phyloP scores from a whole-genome alignment of 2,888 invertebrate species.

The Encarsia formosa region DNA sequence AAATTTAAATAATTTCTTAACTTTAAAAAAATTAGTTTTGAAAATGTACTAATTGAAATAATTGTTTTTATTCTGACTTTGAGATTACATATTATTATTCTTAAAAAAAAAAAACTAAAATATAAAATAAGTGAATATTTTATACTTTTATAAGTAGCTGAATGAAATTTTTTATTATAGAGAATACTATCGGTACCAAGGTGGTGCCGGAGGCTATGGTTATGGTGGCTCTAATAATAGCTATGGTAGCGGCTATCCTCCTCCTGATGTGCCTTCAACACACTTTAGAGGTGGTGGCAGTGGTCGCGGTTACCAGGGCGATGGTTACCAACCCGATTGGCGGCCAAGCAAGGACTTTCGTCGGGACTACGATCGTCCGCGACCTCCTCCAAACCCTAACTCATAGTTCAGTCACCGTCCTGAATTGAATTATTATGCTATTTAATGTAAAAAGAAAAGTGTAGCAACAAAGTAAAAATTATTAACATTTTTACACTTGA shows the following conservation, averaged over 20 bases:
- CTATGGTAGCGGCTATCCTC: slow-evolving; percentile 40
- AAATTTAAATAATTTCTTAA: too few relatives aligned
- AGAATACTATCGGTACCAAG: slow-evolving; percentile 50
- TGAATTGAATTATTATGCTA: background rate
- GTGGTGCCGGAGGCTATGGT: slow-evolving; percentile 43
- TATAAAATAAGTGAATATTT: too few relatives aligned
- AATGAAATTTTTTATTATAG: too few relatives aligned
- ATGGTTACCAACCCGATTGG: slow-evolving; percentile 53
- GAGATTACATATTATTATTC: too few relatives aligned
- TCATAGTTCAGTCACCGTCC: slow-evolving; percentile 37
- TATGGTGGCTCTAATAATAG: slow-evolving; percentile 48
- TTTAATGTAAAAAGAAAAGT: too few relatives aligned
- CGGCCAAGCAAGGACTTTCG: slow-evolving; percentile 52
- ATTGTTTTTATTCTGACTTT: too few relatives aligned
- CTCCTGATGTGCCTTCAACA: slow-evolving; percentile 42
- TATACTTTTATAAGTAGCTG: too few relatives aligned
- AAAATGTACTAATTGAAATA: too few relatives aligned
- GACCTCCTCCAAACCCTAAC: slow-evolving; percentile 56
- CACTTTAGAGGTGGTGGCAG: slow-evolving; percentile 41
- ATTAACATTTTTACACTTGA: too few relatives aligned
- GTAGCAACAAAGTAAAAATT: too few relatives aligned
- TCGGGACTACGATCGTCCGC: slow-evolving; percentile 64
- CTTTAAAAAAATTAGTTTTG: too few relatives aligned
- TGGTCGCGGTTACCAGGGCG: slow-evolving; percentile 43
- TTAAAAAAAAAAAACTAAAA: too few relatives aligned